A percentile compares a stretch with the other conserved stretches of the same genome.
These are phyloP conservation scores for Rhombomys opimus DNA, from an alignment of 2,113 vertebrate genomes.

Conservation along the genomic window DNA sequence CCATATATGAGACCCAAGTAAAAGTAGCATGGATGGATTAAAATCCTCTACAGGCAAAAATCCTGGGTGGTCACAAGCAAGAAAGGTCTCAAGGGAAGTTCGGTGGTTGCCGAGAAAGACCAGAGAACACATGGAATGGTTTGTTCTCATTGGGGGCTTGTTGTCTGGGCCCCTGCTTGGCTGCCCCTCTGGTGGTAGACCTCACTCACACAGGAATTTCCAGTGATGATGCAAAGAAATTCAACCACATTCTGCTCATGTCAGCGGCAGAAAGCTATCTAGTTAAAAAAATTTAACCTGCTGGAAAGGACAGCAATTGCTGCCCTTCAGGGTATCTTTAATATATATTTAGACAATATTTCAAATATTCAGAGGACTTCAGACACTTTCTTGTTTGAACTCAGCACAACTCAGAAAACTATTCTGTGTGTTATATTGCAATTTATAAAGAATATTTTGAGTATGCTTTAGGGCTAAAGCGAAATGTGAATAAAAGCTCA, in stretches of 20 bases:
- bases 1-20: not conserved
- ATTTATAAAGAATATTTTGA: not conserved
- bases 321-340: not conserved
- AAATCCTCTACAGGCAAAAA: conserved; percentile 34
- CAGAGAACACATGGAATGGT: not conserved
- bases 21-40: conserved; percentile 8
- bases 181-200: not conserved
- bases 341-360: not conserved
- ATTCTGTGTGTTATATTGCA: not conserved
- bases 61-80: not conserved
- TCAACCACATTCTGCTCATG: not conserved
- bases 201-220: not conserved
- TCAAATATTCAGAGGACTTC: not conserved
- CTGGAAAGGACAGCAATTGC: not conserved
- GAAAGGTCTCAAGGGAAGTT: not conserved
- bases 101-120: not conserved
- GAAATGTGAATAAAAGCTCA: conserved; percentile 3
- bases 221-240: not conserved
- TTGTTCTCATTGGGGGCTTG: fast-evolving
- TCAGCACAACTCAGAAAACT: not conserved
- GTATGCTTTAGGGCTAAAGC: not conserved
- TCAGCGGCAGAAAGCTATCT: not conserved
- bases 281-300: not conserved
- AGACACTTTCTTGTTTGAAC: not conserved
- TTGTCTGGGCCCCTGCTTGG: not conserved